Conservation (phyloP, 2,113 vertebrate species). For the Malurus elegans region DNA sequence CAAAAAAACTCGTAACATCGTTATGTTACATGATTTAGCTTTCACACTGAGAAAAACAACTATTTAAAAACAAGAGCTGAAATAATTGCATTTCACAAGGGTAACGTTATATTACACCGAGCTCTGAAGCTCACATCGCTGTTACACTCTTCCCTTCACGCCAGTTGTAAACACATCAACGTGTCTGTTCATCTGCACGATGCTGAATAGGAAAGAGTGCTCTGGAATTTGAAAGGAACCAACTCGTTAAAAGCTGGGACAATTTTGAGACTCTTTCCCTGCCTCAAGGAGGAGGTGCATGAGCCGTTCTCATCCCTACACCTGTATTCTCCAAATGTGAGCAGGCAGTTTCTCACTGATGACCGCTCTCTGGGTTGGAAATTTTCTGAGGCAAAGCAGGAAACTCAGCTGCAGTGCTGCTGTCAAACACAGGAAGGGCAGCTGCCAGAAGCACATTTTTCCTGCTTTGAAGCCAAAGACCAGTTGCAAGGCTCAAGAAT, state of each 20-base stretch:
- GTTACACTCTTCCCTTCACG: conserved; percentile 59
- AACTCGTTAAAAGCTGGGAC: conserved; percentile 42
- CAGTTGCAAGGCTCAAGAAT: conserved; percentile 27
- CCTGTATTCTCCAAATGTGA: conserved; percentile 37
- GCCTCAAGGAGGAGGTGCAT: conserved; percentile 49
- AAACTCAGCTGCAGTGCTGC: conserved; percentile 23
- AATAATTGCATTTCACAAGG: conserved; percentile 70
- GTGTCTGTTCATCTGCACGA: conserved; percentile 51
- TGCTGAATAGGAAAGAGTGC: conserved; percentile 25
- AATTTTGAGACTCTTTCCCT: conserved; percentile 51
- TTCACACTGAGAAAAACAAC: conserved; percentile 49
- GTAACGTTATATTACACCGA: conserved; percentile 45
- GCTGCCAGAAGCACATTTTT: conserved; percentile 50
- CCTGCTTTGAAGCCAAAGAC: conserved; percentile 30
- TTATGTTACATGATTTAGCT: background rate
- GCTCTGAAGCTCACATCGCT: conserved; percentile 47
- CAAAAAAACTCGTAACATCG: background rate
- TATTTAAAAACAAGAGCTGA: conserved; percentile 69
- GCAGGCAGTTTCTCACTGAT: conserved; percentile 7
- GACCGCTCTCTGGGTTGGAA: conserved; percentile 41
- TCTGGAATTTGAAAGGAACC: conserved; percentile 57
- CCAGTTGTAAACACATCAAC: conserved; percentile 60
- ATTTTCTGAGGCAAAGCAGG: conserved; percentile 51
- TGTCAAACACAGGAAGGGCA: conserved; percentile 46
- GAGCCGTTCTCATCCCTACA: background rate